Evolutionary conservation across 2,888 invertebrate genomes (phyloP).

Genomic region (Boloria euphrosyne): DNA sequence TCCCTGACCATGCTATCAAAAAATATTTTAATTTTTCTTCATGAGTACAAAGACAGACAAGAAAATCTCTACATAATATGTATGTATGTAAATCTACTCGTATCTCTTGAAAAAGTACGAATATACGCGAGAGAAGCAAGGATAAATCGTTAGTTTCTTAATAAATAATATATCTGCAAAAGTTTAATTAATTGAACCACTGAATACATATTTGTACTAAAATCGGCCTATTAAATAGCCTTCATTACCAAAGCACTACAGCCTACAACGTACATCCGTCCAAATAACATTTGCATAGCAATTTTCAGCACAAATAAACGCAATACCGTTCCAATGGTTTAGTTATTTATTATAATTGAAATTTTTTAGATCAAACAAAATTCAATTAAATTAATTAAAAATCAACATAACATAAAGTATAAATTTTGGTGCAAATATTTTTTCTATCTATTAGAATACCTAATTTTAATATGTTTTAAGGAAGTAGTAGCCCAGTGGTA

Average conservation of each 20-base stretch:
- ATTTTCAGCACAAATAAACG: conserved; percentile 14
- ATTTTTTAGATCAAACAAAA: background rate
- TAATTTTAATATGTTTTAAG: too few relatives aligned
- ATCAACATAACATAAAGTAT: background rate
- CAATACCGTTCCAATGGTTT: background rate
- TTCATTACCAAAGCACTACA: background rate
- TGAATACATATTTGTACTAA: background rate
- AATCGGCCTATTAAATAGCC: conserved; percentile 1
- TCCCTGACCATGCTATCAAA: too few relatives aligned
- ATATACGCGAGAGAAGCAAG: too few relatives aligned
- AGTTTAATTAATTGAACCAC: background rate
- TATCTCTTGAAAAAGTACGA: too few relatives aligned
- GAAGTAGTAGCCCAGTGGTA: too few relatives aligned
- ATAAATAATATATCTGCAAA: background rate
- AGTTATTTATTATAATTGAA: conserved; percentile 1
- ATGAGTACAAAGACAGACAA: too few relatives aligned
- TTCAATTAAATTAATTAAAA: background rate
- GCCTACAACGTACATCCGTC: background rate
- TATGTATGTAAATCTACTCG: too few relatives aligned
- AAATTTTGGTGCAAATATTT: too few relatives aligned
- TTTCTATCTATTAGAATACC: too few relatives aligned
- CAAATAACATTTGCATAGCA: conserved; percentile 12
- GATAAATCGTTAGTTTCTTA: too few relatives aligned
- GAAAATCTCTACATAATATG: too few relatives aligned
- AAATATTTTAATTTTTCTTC: too few relatives aligned